Base-by-base conservation (phyloP, 2,888 invertebrate genomes). In the Phortica okadai region DNA sequence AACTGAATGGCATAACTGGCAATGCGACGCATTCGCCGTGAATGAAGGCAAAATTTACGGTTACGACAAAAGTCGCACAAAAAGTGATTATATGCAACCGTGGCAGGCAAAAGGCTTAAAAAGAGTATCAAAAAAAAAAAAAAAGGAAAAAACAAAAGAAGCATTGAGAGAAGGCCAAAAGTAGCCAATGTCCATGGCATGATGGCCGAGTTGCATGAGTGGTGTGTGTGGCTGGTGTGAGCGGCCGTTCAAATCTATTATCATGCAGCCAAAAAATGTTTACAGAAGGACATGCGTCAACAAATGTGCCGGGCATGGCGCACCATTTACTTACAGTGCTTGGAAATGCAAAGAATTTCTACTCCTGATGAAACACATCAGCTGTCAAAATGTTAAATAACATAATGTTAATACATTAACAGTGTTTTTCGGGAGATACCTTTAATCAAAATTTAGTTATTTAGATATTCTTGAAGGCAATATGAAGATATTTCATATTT, bases 41-140 rank as follows among this genome's bases (percentile, higher is more conserved):
- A 86, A 84, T 83, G 84, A 84, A 85, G 86, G 33, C 83, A 79
- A 82, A 86, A 86, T 86, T 86, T 85, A 86, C 86, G 85, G 78
- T 80, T 80, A 75, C 72, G 80, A 81, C 77, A 81, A 78, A 33
- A 74, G 45, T 50, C 16, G 74, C 77, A n/a, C n/a, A 73, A 78
- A 76, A 62, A 33, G 79, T 83, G 83, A 86, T 85, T 84, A 86
- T 85, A 84, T 84, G 84, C 83, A 80, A 74, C 77, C 56, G 58
- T 75, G 50, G 66, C 69, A 59, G 76, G 70, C 78, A 76, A 77
- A 64, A 77, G 81, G 76, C 50, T 50, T 11, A 77, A 81, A 74
- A 77, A 77, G 58, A 33, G 33, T 5, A 33, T 5, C 33, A 42
- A 73, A 25, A 10, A 33, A 54, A 62, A 45, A 21, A 69, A 69